Conservation (phyloP, 2,113 vertebrate species). For the Ondatra zibethicus region DNA sequence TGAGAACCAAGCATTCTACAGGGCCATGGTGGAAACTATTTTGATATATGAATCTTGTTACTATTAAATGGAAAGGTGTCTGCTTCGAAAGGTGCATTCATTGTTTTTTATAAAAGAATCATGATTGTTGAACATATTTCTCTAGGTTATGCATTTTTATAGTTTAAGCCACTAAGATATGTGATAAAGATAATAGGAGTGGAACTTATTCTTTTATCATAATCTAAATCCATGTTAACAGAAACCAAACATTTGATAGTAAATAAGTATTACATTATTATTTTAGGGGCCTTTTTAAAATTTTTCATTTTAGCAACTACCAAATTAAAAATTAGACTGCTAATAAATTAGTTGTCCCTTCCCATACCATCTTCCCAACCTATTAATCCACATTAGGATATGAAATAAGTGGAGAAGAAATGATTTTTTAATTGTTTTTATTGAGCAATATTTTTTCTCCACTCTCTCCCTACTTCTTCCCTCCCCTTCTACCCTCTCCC, state of each 20-base stretch:
- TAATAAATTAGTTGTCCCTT: constrained; percentile 18
- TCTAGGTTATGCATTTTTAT: constrained; percentile 10
- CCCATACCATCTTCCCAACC: background rate
- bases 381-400: constrained; percentile 49
- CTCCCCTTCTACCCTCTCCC: no score
- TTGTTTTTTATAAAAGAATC: constrained; percentile 25
- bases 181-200: constrained; percentile 38
- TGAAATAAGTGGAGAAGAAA: constrained; percentile 33
- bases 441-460: no score
- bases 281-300: background rate
- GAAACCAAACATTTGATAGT: constrained; percentile 46
- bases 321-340: constrained; percentile 59
- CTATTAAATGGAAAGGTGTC: background rate
- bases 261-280: constrained; percentile 44
- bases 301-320: constrained; percentile 1
- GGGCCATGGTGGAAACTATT: background rate
- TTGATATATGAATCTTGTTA: constrained; percentile 17
- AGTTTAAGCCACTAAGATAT: background rate
- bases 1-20: constrained; percentile 66
- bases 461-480: no score
- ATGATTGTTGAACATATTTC: constrained; percentile 28
- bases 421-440: background rate
- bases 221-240: constrained; percentile 44
- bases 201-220: constrained; percentile 63
- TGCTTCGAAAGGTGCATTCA: background rate